A percentile compares a stretch with the other conserved stretches of the same genome.
These are phyloP conservation scores for Philonicus albiceps DNA, from an alignment of 2,888 invertebrate species.

Conservation along the genomic window DNA sequence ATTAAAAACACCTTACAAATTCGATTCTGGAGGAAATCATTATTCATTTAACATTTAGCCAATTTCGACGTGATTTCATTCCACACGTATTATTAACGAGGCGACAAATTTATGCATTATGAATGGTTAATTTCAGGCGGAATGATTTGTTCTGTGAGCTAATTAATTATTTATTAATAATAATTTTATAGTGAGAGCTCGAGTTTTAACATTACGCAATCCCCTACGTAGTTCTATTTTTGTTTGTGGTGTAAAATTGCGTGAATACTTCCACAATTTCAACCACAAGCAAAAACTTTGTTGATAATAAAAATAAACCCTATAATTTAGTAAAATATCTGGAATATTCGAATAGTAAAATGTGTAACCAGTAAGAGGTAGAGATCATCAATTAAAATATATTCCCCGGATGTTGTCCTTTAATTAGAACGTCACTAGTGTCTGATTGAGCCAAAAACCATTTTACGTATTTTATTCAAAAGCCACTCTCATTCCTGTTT, in stretches of 20 bases:
- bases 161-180: neutral
- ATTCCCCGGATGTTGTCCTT: neutral
- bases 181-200: neutral
- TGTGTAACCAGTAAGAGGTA: neutral
- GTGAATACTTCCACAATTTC: no score
- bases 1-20: neutral
- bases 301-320: neutral
- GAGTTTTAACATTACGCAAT: neutral
- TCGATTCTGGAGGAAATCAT: neutral
- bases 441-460: neutral
- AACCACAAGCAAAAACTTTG: neutral
- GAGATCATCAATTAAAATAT: neutral
- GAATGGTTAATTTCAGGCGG: neutral
- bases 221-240: neutral
- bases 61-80: neutral
- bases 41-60: neutral
- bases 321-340: neutral
- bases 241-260: neutral
- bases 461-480: neutral
- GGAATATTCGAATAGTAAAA: neutral
- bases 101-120: neutral
- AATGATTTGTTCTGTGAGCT: neutral
- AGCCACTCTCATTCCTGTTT: neutral
- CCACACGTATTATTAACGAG: neutral
- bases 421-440: neutral